Conservation (phyloP, 2,888 invertebrate species). For the Muschampia plurimacula region DNA sequence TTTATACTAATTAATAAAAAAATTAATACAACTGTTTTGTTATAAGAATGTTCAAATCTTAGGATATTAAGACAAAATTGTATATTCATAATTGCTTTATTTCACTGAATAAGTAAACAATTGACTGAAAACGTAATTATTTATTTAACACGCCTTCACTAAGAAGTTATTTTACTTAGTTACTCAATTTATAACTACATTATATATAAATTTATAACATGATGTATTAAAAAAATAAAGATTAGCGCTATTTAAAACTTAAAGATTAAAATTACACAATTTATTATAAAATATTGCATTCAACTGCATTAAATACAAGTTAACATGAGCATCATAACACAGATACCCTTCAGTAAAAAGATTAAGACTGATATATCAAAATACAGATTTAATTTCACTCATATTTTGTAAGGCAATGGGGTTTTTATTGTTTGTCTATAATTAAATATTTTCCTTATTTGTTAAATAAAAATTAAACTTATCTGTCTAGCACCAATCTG, state of each 20-base stretch:
- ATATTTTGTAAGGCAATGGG: conserved; percentile 81
- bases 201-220: conserved; percentile 82
- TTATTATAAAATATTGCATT: conserved; percentile 85
- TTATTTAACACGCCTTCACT: conserved; percentile 84
- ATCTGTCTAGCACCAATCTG: conserved; percentile 96
- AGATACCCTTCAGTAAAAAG: conserved; percentile 71
- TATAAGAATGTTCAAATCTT: conserved; percentile 36
- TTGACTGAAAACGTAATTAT: conserved; percentile 83
- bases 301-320: conserved; percentile 85
- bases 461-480: conserved; percentile 43
- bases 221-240: conserved; percentile 84
- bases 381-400: conserved; percentile 77
- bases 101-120: conserved; percentile 83
- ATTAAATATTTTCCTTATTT: conserved; percentile 54
- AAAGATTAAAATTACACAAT: conserved; percentile 80
- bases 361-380: conserved; percentile 82
- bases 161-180: conserved; percentile 73
- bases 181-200: conserved; percentile 82
- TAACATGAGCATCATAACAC: conserved; percentile 77
- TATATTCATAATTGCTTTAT: conserved; percentile 62
- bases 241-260: conserved; percentile 84
- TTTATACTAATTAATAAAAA: conserved; percentile 33
- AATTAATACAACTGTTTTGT: conserved; percentile 27
- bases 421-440: conserved; percentile 71
- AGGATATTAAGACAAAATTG: conserved; percentile 40